These are phyloP conservation scores for Aphidoletes aphidimyza DNA, from an alignment of 2,888 invertebrate genomes.

Conservation along the genomic window DNA sequence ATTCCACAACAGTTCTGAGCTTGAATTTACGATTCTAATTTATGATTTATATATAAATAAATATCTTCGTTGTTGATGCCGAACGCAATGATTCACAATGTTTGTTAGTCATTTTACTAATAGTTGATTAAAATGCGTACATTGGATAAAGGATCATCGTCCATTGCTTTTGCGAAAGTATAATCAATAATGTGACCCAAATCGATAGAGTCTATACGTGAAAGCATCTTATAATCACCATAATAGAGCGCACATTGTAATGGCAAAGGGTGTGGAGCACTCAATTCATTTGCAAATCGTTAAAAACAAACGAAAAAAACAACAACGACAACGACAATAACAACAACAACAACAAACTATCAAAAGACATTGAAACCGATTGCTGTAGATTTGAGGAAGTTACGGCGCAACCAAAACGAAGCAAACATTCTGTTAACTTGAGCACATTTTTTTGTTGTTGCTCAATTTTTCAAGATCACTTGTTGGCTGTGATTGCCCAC, in stretches of 20 bases:
- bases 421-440: not conserved
- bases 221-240: not conserved
- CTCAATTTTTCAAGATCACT: conserved; percentile 35
- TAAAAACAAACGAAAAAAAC: not conserved
- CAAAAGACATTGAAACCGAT: not conserved
- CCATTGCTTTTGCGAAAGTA: not conserved
- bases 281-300: conserved; percentile 1
- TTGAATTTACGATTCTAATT: no score
- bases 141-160: not conserved
- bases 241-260: no score
- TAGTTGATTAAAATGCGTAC: no score
- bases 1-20: no score
- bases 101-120: no score
- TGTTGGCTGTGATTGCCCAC: not conserved
- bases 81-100: no score
- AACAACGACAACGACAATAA: not conserved
- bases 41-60: no score
- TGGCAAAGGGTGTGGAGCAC: not conserved
- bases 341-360: not conserved
- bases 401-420: not conserved
- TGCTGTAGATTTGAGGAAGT: no score
- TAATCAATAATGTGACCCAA: not conserved
- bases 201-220: not conserved
- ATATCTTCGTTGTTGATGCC: no score
- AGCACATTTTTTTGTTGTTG: not conserved